Base-by-base conservation (phyloP, 1,140 invertebrate genomes). In the Nephotettix cincticeps region DNA sequence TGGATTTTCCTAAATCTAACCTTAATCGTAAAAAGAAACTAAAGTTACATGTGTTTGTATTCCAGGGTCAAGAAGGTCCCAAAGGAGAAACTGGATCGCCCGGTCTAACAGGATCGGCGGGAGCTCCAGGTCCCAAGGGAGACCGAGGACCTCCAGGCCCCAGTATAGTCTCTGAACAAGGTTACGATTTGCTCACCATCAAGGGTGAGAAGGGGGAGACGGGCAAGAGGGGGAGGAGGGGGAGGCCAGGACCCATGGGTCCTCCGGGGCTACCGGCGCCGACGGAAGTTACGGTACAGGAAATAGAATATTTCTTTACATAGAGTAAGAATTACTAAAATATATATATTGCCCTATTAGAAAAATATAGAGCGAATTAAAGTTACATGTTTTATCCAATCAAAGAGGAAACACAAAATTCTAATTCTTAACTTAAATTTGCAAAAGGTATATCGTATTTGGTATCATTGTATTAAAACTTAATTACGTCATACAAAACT, bases 31-130 rank as follows among this genome's bases (percentile, higher is more conserved):
- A n/a, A n/a, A n/a, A n/a, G n/a, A n/a, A n/a, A n/a, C 19, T 11
- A 23, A 56, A 27, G 51, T 23, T 56, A 56, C 90, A 23, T 88
- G 89, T 19, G 85, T 92, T 28, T 85, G 51, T 56, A 23, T 43
- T n/a, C 19, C 19, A 45, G 64, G 32, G 40, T 9, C 40, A 27
- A 21, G 17, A 87, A 2, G 90, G 91, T 21, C 89, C 88, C 6
- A 91, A 91, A 78, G 89, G 89, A 9, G 91, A 92, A 75, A 87
- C 90, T 0, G 90, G 90, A 1, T 83, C 86, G 73, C 83, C 83
- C 72, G 84, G 88, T 73, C 81, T 81, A 32, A 82, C 84, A 51
- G 85, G 76, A 89, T 89, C 6, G 90, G 88, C 74, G 82, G 86
- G 1, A 83, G 83, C 40, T 86, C 80, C 21, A 70, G 81, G 65